These are phyloP conservation scores for Dicerorhinus sumatrensis DNA, from an alignment of 2,113 vertebrate species.

Conservation along the genomic window DNA sequence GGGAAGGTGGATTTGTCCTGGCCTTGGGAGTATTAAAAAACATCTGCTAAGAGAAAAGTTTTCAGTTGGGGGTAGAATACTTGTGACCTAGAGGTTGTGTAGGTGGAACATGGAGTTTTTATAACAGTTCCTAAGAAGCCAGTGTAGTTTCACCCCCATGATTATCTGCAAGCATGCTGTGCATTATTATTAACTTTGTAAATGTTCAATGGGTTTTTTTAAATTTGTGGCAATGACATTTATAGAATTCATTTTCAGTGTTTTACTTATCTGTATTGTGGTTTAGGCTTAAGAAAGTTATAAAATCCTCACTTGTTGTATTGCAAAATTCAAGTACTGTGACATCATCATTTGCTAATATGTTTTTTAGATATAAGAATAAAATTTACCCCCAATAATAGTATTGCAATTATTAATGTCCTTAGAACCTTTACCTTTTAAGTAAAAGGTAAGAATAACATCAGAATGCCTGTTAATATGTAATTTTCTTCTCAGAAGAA, in stretches of 20 bases:
- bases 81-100: background rate
- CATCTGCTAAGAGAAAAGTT: background rate
- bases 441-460: slow-evolving; percentile 56
- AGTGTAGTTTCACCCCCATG: background rate
- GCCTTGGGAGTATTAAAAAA: background rate
- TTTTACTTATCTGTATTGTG: slow-evolving; percentile 25
- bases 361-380: slow-evolving; percentile 30
- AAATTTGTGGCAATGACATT: background rate
- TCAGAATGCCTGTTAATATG: slow-evolving; percentile 47
- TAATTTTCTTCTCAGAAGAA: slow-evolving; percentile 48
- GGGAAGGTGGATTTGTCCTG: background rate
- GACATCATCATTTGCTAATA: slow-evolving; percentile 37
- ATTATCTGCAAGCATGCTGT: background rate
- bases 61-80: background rate
- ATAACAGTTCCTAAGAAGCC: slow-evolving; percentile 63
- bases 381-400: slow-evolving; percentile 26
- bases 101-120: slow-evolving; percentile 46
- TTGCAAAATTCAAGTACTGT: slow-evolving; percentile 37
- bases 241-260: slow-evolving; percentile 47
- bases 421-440: slow-evolving; percentile 47
- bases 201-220: background rate
- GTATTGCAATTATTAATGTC: slow-evolving; percentile 20
- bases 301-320: slow-evolving; percentile 19
- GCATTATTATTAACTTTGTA: slow-evolving; percentile 40
- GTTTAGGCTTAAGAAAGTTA: background rate